Evolutionary conservation across 1,140 invertebrate genomes (phyloP).

Genomic region (Tachypleus tridentatus): DNA sequence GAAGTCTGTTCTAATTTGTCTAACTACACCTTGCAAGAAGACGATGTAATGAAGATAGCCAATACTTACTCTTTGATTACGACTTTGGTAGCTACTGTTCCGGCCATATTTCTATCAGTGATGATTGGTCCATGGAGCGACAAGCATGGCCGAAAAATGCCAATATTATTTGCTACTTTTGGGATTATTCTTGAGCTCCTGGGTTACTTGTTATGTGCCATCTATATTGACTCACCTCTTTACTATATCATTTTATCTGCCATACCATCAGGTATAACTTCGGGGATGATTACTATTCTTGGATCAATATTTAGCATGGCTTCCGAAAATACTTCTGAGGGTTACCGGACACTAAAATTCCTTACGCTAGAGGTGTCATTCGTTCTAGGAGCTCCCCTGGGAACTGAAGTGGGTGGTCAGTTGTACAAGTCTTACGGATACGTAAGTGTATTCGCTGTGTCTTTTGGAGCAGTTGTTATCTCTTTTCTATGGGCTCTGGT

Average conservation of each 20-base stretch:
- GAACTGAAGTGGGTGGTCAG: constrained; percentile 7
- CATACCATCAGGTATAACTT: constrained; percentile 1
- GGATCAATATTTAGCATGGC: constrained; percentile 11
- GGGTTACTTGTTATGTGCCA: constrained; percentile 7
- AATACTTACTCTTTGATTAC: constrained; percentile 31
- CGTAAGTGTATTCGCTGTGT: neutral
- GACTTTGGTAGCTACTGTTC: constrained; percentile 14
- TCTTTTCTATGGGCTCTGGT: neutral
- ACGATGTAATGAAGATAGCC: neutral
- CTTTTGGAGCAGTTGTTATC: neutral
- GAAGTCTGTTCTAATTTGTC: constrained; percentile 29
- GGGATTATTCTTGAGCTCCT: constrained; percentile 54
- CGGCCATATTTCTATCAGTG: constrained; percentile 33
- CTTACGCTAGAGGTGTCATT: constrained; percentile 37
- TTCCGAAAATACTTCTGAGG: constrained; percentile 5
- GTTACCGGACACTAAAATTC: constrained; percentile 36
- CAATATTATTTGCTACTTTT: constrained; percentile 64
- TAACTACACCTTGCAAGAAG: constrained; percentile 12
- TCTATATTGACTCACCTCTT: constrained; percentile 5
- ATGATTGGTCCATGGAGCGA: constrained; percentile 44
- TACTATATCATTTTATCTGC: constrained; percentile 11
- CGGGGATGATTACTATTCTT: constrained; percentile 12
- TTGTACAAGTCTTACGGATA: constrained; percentile 8
- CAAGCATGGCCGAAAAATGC: constrained; percentile 65
- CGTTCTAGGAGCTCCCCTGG: constrained; percentile 32